Evolutionary conservation across 2,113 vertebrate genomes (phyloP), one percentile per base, ranked within the genome.

Genomic region (Furnarius figulus): DNA sequence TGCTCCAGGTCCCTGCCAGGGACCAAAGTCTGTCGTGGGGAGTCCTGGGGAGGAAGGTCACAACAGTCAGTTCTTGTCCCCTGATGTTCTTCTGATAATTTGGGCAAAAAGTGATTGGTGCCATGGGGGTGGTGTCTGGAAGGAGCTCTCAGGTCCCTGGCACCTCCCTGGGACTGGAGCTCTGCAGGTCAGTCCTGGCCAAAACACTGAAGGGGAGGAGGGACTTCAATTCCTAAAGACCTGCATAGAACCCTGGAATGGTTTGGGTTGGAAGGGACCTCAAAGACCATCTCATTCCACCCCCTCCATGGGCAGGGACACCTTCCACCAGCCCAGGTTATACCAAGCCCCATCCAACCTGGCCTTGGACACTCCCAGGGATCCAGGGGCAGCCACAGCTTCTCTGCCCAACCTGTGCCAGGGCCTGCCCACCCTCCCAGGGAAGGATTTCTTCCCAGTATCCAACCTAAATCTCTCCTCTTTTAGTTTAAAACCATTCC

Each of bases 201-300:
- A 37, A 19, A 62, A 14, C 4, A 16, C 6, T 4, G 25, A 6
- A 39, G 59, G 59, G 59, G 25, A 62, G 59, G 37, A 62, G 53
- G 30, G 18, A 55, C 53, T 55, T 55, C 53, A 55, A 12, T 31
- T 33, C 31, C 55, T 33, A 21, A 21, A 56, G 31, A 56, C 31
- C 31, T 56, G 9, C 31, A 33, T 5, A 16, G n/a, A 37, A 25
- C 16, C 30, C 2, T 12, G 33, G 63, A 39, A 46, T 46, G 4
- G 4, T 15, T 70, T 46, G 39, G 39, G 22, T 2, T 6, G 46
- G 61, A 33, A 37, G 25, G 27, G 21, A 10, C 7, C 2, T 17
- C 5, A 50, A 75, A 67, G 2, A 3, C 0, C 72, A 68, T 0
- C 35, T 23, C 10, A 8, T 22, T 7, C 10, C 56, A 62, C 6